These are phyloP conservation scores for Gobiocypris rarus DNA, from an alignment of 2,113 vertebrate genomes.

Conservation along the genomic window DNA sequence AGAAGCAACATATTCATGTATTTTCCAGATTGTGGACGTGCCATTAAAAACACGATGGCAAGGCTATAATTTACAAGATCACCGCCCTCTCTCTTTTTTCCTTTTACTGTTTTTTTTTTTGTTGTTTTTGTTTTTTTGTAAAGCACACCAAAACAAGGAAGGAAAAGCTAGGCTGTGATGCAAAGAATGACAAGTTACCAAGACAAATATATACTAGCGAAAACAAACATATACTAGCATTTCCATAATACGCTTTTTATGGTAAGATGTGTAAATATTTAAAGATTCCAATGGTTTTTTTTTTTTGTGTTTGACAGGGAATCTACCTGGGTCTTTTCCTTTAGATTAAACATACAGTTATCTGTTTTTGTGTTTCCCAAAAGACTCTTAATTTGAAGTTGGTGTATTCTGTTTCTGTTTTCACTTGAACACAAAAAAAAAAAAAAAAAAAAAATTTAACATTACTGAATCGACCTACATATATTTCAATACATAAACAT, in stretches of 20 bases:
- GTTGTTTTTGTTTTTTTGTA: slow-evolving; percentile 47
- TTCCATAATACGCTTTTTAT: slow-evolving; percentile 69
- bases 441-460: no score
- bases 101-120: slow-evolving; percentile 53
- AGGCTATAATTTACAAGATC: slow-evolving; percentile 69
- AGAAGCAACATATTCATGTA: slow-evolving; percentile 73
- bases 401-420: background rate
- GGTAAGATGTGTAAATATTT: slow-evolving; percentile 69
- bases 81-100: slow-evolving; percentile 57
- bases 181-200: slow-evolving; percentile 77
- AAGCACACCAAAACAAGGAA: slow-evolving; percentile 76
- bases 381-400: background rate
- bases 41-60: slow-evolving; percentile 72
- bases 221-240: slow-evolving; percentile 71
- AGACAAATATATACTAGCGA: slow-evolving; percentile 61
- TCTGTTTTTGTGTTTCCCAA: background rate
- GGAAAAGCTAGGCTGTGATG: slow-evolving; percentile 63
- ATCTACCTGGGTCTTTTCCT: no score
- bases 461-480: no score
- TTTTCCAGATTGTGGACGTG: slow-evolving; percentile 72
- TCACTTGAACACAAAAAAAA: no score
- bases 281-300: background rate
- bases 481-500: no score
- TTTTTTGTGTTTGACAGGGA: background rate
- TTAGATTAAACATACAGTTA: background rate